These are phyloP conservation scores for Somateria mollissima DNA, from an alignment of 2,797 vertebrate species.

Conservation along the genomic window DNA sequence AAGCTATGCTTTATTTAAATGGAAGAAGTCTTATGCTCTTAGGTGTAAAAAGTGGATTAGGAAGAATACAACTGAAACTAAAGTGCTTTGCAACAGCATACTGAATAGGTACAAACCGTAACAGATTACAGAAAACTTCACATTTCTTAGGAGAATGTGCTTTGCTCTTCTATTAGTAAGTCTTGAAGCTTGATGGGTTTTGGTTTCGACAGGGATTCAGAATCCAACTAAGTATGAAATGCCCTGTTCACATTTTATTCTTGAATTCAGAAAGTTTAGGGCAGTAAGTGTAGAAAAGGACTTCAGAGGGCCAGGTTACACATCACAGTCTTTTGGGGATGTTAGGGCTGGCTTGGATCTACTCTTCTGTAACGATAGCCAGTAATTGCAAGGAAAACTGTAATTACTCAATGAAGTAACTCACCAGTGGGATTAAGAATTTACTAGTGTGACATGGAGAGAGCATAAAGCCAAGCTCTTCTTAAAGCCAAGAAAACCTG, in stretches of 20 bases:
- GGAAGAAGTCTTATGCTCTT: not conserved
- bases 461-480: not conserved
- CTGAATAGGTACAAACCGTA: not conserved
- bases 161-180: not conserved
- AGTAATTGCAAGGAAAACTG: not conserved
- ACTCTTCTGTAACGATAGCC: not conserved
- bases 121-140: rapidly evolving
- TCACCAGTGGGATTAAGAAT: not conserved
- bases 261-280: not conserved
- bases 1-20: not conserved
- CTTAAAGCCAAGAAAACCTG: not conserved
- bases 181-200: not conserved
- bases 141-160: not conserved
- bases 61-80: not conserved
- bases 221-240: not conserved
- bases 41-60: not conserved
- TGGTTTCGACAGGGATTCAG: not conserved
- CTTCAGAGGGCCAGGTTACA: not conserved
- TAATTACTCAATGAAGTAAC: not conserved
- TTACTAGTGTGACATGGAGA: not conserved
- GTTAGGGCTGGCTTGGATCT: not conserved
- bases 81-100: not conserved
- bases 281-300: not conserved
- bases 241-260: not conserved
- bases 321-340: not conserved